These are phyloP conservation scores for Camelus dromedarius DNA, from an alignment of 2,113 vertebrate genomes.

Conservation along the genomic window DNA sequence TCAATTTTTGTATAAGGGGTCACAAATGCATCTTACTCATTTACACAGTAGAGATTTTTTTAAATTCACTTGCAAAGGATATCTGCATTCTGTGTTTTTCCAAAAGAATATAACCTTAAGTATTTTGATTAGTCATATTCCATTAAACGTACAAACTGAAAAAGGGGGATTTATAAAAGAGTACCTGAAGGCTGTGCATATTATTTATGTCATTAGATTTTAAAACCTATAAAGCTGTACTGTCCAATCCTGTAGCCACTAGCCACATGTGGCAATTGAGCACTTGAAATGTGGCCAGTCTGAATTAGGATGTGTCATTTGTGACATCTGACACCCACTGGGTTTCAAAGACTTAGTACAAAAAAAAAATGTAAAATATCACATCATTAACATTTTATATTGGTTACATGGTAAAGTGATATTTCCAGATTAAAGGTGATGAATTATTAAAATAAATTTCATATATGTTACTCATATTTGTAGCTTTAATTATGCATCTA, in stretches of 20 bases:
- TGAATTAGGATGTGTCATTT: neutral
- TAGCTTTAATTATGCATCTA: neutral
- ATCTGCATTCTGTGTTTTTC: neutral
- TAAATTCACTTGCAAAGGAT: neutral
- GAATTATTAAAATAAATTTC: constrained; percentile 8
- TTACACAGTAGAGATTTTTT: neutral
- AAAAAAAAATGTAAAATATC: neutral
- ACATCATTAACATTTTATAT: neutral
- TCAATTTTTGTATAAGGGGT: neutral
- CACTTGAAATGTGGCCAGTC: neutral
- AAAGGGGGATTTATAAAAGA: constrained; percentile 10
- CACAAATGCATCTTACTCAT: neutral
- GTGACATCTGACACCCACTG: neutral
- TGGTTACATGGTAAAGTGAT: constrained; percentile 1
- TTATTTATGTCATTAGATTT: neutral
- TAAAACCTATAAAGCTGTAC: neutral
- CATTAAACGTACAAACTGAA: neutral
- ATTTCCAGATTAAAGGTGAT: neutral
- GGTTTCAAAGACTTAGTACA: neutral
- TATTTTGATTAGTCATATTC: neutral
- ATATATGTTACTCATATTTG: neutral
- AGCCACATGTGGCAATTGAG: neutral
- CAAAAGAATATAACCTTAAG: constrained; percentile 12
- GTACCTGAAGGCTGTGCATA: neutral
- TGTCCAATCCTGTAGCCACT: neutral